Percentiles rank a stretch among this genome's conserved stretches.
These are phyloP conservation scores for Acanthurus leucopareius DNA, from an alignment of 2,797 vertebrate species.

Conservation along the genomic window DNA sequence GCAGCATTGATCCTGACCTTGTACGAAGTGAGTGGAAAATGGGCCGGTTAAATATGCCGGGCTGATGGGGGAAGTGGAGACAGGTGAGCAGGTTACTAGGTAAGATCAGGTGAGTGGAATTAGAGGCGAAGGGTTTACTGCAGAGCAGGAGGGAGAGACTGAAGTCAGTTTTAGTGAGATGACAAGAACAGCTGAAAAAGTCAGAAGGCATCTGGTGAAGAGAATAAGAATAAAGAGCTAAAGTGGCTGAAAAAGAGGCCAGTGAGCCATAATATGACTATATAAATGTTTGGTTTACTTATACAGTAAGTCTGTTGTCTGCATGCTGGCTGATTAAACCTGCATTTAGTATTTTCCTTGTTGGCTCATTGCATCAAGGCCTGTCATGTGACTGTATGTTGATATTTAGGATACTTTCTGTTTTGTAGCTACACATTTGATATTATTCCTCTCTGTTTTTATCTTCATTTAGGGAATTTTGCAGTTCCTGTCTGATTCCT, in stretches of 20 bases:
- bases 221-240: not conserved
- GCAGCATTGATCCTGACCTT: not conserved
- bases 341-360: not conserved
- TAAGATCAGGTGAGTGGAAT: not conserved
- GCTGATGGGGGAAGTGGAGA: not conserved
- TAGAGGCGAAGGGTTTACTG: not conserved
- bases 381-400: not conserved
- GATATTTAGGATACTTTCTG: not conserved
- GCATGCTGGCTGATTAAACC: not conserved
- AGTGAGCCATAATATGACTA: not conserved
- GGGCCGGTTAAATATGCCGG: not conserved
- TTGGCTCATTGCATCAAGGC: not conserved
- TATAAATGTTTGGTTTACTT: not conserved
- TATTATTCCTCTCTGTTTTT: slow-evolving; percentile 2
- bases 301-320: not conserved
- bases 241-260: not conserved
- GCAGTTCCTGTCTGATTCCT: not conserved
- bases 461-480: not conserved
- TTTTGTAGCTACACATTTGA: not conserved
- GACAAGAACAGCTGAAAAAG: not conserved
- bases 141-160: not conserved
- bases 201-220: not conserved
- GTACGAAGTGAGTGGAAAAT: not conserved
- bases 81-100: not conserved
- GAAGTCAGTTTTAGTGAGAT: not conserved